Evolutionary conservation across 2,797 vertebrate genomes (phyloP), one percentile per base, ranked within the genome.

Genomic region (Myotis planiceps): DNA sequence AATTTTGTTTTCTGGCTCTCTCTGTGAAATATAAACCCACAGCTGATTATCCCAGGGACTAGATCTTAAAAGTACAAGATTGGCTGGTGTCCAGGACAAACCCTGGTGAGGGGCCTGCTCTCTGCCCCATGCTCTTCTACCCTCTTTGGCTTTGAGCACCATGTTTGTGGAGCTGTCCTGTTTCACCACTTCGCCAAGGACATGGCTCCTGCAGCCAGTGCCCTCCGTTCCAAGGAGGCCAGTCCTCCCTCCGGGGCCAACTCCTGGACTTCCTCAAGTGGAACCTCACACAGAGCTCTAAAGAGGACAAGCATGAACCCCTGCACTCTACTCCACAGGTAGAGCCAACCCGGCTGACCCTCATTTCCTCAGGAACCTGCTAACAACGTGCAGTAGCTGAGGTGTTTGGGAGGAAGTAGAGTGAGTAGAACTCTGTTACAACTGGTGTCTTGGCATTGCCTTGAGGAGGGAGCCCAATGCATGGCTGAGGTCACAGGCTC

Each of bases 21-120:
- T 83, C 75, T 95, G 72, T 93, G 92, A 96, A 96, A 95, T 95
- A 92, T 83, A 94, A 97, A 76, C 84, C 87, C 82, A 68, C 69
- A 51, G 32, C 88, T 88, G 82, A 90, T 92, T 79, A 71, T 94
- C 89, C 60, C 81, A 90, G 19, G 69, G 69, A 91, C 76, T 93
- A 79, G 76, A 84, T 92, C 71, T 78, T 75, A 69, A 85, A 87
- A 81, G 42, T 42, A 45, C 34, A n/a, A 34, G 72, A 49, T 15
- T 37, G 81, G 55, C 68, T 39, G 29, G 45, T 23, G 45, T 63
- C 68, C 4, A 39, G 45, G 45, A 37, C 71, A 47, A 83, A 71
- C 9, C 12, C 51, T 25, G 23, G 37, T 15, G 29, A 84, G 34
- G 15, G 18, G 9, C 32, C 25, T 1, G 0, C 23, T 60, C 6